Evolutionary conservation across 1,140 invertebrate genomes (phyloP).

Genomic region (Rhagoletis pomonella): DNA sequence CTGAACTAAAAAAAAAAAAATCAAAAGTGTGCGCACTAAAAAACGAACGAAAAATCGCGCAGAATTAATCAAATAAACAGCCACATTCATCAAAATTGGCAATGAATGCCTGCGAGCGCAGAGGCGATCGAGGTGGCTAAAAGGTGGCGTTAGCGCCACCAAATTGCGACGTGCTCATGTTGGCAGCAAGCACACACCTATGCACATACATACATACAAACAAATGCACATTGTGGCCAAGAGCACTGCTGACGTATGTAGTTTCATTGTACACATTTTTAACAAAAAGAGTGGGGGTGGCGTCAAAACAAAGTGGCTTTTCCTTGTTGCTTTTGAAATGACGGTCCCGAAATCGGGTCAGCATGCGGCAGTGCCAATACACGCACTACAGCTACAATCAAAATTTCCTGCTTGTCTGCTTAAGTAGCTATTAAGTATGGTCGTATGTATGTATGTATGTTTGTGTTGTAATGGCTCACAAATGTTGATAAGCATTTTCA

Average conservation of each 20-base stretch:
- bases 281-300: too few species aligned
- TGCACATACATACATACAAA: neutral
- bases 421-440: too few species aligned
- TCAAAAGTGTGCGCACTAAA: neutral
- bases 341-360: constrained; percentile 22
- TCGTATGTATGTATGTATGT: neutral
- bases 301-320: neutral
- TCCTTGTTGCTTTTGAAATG: constrained; percentile 34
- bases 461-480: neutral
- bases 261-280: too few species aligned
- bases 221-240: neutral
- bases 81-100: constrained; percentile 5
- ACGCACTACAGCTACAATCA: neutral
- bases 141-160: constrained; percentile 31
- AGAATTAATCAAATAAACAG: constrained; percentile 27
- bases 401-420: neutral
- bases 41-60: neutral
- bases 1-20: neutral
- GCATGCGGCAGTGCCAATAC: neutral
- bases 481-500: constrained; percentile 36
- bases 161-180: neutral
- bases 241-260: neutral
- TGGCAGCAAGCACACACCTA: neutral
- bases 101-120: neutral
- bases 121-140: neutral